Conservation (phyloP, 1,140 invertebrate species). For the Drosophila ironensis region DNA sequence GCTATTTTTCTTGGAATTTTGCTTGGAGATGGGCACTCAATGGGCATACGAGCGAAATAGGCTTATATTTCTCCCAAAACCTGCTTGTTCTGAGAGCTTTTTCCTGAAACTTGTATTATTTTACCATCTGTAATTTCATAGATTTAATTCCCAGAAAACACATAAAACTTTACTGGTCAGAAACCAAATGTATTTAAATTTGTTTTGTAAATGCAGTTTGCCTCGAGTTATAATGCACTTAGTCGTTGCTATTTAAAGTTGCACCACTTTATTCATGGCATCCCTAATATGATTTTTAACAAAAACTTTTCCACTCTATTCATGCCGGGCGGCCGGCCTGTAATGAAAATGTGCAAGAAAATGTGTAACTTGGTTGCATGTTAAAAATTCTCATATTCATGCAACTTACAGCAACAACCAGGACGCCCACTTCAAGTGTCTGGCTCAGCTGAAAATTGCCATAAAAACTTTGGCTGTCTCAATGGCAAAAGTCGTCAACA, state of each 20-base stretch:
- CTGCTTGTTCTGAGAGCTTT: too few species aligned
- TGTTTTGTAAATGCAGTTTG: constrained; percentile 18
- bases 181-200: background rate
- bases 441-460: constrained; percentile 58
- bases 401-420: constrained; percentile 14
- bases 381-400: constrained; percentile 58
- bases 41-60: too few species aligned
- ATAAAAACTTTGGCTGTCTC: constrained; percentile 77
- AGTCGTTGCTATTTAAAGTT: background rate
- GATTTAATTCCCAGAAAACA: too few species aligned
- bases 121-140: too few species aligned
- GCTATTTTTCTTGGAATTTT: too few species aligned
- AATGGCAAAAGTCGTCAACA: constrained; percentile 72
- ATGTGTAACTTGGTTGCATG: constrained; percentile 58
- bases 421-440: constrained; percentile 43
- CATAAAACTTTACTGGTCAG: background rate
- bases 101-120: too few species aligned
- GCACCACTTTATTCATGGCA: constrained; percentile 12
- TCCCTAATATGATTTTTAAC: constrained; percentile 32
- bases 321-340: constrained; percentile 46
- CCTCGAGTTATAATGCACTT: constrained; percentile 11
- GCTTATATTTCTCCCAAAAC: too few species aligned
- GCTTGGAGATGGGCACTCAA: too few species aligned
- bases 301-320: constrained; percentile 63
- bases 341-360: constrained; percentile 23